Conservation (phyloP, 1,140 invertebrate genomes). For the Drosophila simulans region DNA sequence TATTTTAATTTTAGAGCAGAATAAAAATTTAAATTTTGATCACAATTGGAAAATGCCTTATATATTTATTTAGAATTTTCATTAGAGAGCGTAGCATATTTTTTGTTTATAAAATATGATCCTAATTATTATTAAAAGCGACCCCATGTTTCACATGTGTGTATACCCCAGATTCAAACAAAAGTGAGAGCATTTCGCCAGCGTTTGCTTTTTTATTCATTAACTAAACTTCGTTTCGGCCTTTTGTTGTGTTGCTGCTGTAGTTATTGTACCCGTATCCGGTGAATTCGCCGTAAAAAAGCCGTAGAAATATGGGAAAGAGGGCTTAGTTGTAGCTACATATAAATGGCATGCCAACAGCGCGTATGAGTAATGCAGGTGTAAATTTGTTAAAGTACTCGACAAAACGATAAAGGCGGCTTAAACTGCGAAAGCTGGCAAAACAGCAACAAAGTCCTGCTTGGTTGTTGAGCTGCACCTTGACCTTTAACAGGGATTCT, state of each 20-base stretch:
- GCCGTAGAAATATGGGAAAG: not conserved
- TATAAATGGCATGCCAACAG: slow-evolving; percentile 56
- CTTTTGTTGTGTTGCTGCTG: slow-evolving; percentile 13
- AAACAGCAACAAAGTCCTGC: slow-evolving; percentile 10
- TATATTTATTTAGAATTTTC: too few species aligned
- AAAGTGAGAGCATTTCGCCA: too few species aligned
- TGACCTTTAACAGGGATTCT: too few species aligned
- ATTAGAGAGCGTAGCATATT: too few species aligned
- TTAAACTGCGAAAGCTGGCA: slow-evolving; percentile 18
- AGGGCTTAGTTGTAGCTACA: slow-evolving; percentile 23
- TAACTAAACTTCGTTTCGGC: not conserved
- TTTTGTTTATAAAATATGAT: too few species aligned
- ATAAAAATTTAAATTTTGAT: too few species aligned
- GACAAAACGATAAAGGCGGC: slow-evolving; percentile 37
- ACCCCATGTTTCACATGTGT: too few species aligned
- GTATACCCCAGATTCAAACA: too few species aligned
- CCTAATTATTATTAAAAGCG: too few species aligned
- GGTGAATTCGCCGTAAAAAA: slow-evolving; percentile 54
- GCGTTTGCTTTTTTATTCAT: slow-evolving; percentile 9
- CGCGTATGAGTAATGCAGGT: slow-evolving; percentile 77
- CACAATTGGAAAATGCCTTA: too few species aligned
- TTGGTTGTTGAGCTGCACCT: too few species aligned
- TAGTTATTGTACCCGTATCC: slow-evolving; percentile 28
- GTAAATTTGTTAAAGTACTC: slow-evolving; percentile 77
- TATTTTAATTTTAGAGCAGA: too few species aligned